A percentile compares a stretch with the other conserved stretches of the same genome.
Conservation (phyloP, 64 coral and sea anemone genomes). For the Montipora efflorescens region DNA sequence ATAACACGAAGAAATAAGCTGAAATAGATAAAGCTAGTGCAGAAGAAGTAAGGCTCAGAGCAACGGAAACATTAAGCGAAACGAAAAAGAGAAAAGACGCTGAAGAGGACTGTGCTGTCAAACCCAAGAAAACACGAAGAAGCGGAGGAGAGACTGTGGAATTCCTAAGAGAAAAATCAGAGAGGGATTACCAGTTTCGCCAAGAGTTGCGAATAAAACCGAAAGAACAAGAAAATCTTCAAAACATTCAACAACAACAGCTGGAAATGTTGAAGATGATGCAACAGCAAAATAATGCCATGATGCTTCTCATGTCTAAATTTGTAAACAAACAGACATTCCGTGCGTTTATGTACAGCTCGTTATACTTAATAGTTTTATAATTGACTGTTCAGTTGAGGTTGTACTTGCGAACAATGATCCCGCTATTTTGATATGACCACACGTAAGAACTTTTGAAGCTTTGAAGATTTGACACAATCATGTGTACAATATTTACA, state of each 20-base stretch:
- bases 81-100: constrained; percentile 5
- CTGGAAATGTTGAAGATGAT: background rate
- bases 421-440: background rate
- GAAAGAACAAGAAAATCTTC: constrained; percentile 16
- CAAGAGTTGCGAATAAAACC: background rate
- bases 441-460: background rate
- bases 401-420: background rate
- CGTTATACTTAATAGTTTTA: background rate
- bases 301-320: constrained; percentile 21
- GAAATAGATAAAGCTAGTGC: constrained; percentile 44
- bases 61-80: constrained; percentile 38
- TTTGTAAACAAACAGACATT: constrained; percentile 3
- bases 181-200: constrained; percentile 3
- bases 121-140: constrained; percentile 37
- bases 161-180: constrained; percentile 36
- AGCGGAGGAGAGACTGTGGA: constrained; percentile 35
- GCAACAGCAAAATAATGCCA: constrained; percentile 19
- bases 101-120: constrained; percentile 1
- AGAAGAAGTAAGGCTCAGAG: constrained; percentile 47
- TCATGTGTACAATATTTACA: background rate
- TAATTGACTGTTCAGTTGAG: background rate
- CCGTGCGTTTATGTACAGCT: background rate
- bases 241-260: background rate
- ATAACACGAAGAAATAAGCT: constrained; percentile 9
- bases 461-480: background rate